These are phyloP conservation scores for Microplitis manilae DNA, from an alignment of 2,888 invertebrate species.

Conservation along the genomic window DNA sequence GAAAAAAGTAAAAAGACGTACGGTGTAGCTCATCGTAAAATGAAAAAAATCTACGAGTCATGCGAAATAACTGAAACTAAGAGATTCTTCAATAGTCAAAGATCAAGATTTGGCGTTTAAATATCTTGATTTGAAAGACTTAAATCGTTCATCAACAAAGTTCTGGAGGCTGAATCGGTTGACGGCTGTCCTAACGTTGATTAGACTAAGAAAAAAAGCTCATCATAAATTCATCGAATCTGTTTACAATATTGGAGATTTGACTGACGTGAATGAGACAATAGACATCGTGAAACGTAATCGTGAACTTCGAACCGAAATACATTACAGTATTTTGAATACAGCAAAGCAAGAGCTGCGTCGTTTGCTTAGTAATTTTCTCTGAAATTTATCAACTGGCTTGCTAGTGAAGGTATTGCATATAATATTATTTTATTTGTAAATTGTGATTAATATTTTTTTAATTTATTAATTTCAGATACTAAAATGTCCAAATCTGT, in stretches of 20 bases:
- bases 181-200: constrained; percentile 73
- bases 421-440: too few species aligned
- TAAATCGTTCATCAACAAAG: constrained; percentile 73
- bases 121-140: constrained; percentile 75
- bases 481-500: constrained; percentile 77
- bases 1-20: constrained; percentile 62
- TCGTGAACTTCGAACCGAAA: too few species aligned
- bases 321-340: too few species aligned
- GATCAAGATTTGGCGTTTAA: constrained; percentile 84
- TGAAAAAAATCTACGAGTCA: constrained; percentile 83
- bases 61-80: constrained; percentile 77
- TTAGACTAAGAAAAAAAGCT: constrained; percentile 45
- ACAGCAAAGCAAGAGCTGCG: constrained; percentile 83
- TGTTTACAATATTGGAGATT: constrained; percentile 69
- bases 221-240: constrained; percentile 60
- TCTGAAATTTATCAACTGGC: constrained; percentile 69
- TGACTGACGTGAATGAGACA: constrained; percentile 71
- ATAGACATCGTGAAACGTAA: constrained; percentile 78
- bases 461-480: constrained; percentile 52
- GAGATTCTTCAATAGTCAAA: constrained; percentile 71
- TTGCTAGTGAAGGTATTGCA: constrained; percentile 60
- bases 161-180: constrained; percentile 61
- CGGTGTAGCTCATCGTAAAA: constrained; percentile 86
- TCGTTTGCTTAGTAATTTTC: constrained; percentile 77
- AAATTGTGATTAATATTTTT: too few species aligned